These are phyloP conservation scores for Lochmaea crataegi DNA, from an alignment of 2,888 invertebrate genomes.

Conservation along the genomic window DNA sequence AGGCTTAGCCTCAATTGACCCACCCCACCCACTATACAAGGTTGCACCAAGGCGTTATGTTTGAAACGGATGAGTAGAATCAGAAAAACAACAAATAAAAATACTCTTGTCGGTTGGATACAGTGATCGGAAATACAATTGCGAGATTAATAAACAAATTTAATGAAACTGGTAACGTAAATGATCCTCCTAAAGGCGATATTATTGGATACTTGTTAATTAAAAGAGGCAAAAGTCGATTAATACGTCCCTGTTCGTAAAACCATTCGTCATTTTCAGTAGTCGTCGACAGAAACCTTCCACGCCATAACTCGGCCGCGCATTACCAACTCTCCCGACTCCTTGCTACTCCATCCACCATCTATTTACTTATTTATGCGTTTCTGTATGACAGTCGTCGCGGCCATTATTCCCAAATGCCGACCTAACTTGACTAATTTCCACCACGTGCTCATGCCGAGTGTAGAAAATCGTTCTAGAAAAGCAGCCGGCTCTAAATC, in stretches of 20 bases:
- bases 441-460: slow-evolving; percentile 51
- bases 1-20: too few relatives aligned
- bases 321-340: slow-evolving; percentile 42
- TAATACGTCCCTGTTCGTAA: slow-evolving; percentile 34
- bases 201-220: too few relatives aligned
- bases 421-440: slow-evolving; percentile 59
- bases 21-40: too few relatives aligned
- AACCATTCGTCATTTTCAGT: slow-evolving; percentile 38
- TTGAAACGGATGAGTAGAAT: too few relatives aligned
- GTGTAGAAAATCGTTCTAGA: slow-evolving; percentile 22
- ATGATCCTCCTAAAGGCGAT: too few relatives aligned
- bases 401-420: slow-evolving; percentile 59
- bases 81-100: too few relatives aligned
- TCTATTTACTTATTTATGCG: slow-evolving; percentile 59
- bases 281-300: slow-evolving; percentile 33
- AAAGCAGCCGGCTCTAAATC: slow-evolving; percentile 27
- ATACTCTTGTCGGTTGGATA: too few relatives aligned
- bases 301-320: slow-evolving; percentile 38
- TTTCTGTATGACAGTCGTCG: slow-evolving; percentile 55
- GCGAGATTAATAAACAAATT: too few relatives aligned
- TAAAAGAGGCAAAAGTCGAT: not conserved
- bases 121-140: too few relatives aligned
- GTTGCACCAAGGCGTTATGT: too few relatives aligned
- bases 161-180: too few relatives aligned
- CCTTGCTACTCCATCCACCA: slow-evolving; percentile 36